phyloP scores from a whole-genome alignment of 1,140 invertebrate genomes.

The Calliphora vicina region DNA sequence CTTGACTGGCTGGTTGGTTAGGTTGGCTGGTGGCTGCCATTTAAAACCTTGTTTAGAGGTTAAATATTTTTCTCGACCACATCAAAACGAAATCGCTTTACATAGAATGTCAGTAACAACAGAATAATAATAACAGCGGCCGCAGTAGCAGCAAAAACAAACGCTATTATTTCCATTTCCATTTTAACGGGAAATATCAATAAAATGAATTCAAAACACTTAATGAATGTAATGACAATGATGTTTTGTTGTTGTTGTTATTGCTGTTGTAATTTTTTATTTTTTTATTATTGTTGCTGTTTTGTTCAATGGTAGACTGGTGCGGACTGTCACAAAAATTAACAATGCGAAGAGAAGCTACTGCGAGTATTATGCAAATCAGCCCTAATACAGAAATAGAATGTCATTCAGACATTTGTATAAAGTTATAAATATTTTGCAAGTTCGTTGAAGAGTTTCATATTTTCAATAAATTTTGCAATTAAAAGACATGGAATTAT shows the following conservation, averaged over 20 bases:
- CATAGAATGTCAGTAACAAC: background rate
- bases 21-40: background rate
- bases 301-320: background rate
- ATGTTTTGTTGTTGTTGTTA: background rate
- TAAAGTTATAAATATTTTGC: no score
- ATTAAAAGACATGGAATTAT: no score
- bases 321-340: background rate
- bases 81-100: background rate
- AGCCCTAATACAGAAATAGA: background rate
- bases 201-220: background rate
- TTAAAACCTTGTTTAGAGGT: background rate
- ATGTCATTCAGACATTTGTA: no score
- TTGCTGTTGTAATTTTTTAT: no score
- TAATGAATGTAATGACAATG: constrained; percentile 1
- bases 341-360: background rate
- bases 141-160: background rate
- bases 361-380: background rate
- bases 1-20: no score
- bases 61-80: background rate
- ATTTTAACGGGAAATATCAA: background rate
- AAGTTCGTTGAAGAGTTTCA: no score
- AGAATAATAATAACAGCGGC: background rate
- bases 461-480: no score
- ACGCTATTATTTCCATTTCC: background rate
- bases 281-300: background rate